Conservation (phyloP, 1,140 invertebrate genomes). For the Protaetia brevitarsis region DNA sequence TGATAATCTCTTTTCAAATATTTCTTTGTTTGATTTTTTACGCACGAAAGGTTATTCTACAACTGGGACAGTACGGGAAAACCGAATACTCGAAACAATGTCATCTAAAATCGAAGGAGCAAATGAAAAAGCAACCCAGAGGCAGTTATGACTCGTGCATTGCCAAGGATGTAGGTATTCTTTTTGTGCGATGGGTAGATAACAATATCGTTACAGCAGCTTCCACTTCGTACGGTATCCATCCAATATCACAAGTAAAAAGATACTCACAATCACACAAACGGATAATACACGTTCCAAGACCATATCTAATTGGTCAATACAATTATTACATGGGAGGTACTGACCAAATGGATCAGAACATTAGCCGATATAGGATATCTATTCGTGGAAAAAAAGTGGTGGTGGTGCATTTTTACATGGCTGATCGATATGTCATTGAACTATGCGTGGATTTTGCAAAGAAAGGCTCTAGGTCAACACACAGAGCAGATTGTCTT, state of each 20-base stretch:
- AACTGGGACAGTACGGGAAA: too few relatives aligned
- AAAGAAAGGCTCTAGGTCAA: constrained; percentile 25
- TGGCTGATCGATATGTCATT: constrained; percentile 40
- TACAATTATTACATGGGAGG: constrained; percentile 45
- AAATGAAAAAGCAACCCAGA: too few relatives aligned
- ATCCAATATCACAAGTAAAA: constrained; percentile 36
- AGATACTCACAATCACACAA: constrained; percentile 37
- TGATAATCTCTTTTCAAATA: too few relatives aligned
- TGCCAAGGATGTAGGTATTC: constrained; percentile 21
- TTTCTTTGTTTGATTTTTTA: too few relatives aligned
- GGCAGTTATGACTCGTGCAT: too few relatives aligned
- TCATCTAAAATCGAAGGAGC: too few relatives aligned
- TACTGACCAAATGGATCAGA: constrained; percentile 46
- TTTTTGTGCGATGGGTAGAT: constrained; percentile 39
- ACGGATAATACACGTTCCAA: constrained; percentile 36
- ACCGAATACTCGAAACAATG: too few relatives aligned
- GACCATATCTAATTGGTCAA: constrained; percentile 32
- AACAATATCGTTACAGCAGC: constrained; percentile 41
- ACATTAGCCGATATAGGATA: constrained; percentile 43
- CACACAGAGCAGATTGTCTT: constrained; percentile 13
- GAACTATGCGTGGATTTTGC: constrained; percentile 43
- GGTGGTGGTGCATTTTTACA: constrained; percentile 45
- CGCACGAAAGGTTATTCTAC: too few relatives aligned
- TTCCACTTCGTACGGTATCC: constrained; percentile 35
- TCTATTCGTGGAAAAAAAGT: constrained; percentile 44